Conservation (phyloP, 2,888 invertebrate genomes). For the Buathra laborator region DNA sequence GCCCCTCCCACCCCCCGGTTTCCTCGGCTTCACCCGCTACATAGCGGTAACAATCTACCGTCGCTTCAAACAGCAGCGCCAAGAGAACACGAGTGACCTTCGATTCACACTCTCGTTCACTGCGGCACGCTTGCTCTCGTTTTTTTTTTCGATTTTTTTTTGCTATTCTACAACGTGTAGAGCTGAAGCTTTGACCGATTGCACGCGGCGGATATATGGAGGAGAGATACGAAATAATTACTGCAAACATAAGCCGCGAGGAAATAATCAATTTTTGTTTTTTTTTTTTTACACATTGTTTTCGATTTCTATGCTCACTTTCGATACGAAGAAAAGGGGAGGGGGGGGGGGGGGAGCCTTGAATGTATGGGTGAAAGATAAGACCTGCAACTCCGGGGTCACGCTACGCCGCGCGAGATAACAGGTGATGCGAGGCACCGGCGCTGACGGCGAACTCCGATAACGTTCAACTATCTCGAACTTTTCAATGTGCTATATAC, state of each 20-base stretch:
- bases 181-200: constrained; percentile 63
- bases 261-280: background rate
- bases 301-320: background rate
- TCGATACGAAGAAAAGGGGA: background rate
- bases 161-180: constrained; percentile 8
- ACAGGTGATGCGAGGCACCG: constrained; percentile 54
- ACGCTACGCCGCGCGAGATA: constrained; percentile 60
- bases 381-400: constrained; percentile 56
- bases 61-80: constrained; percentile 1
- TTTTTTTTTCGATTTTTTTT: constrained; percentile 54
- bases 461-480: constrained; percentile 50
- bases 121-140: constrained; percentile 30
- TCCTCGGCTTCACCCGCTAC: background rate
- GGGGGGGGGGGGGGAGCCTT: constrained; percentile 8
- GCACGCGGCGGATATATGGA: background rate
- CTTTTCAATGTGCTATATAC: constrained; percentile 33
- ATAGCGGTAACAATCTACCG: background rate
- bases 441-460: constrained; percentile 29
- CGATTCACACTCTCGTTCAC: constrained; percentile 40
- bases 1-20: background rate
- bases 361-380: constrained; percentile 51
- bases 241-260: background rate
- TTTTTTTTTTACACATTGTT: background rate
- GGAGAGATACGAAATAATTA: constrained; percentile 2
- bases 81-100: constrained; percentile 30